Evolutionary conservation across 2,888 invertebrate species (phyloP), one percentile per base, ranked within the genome.

Genomic region (Lymantria dispar): DNA sequence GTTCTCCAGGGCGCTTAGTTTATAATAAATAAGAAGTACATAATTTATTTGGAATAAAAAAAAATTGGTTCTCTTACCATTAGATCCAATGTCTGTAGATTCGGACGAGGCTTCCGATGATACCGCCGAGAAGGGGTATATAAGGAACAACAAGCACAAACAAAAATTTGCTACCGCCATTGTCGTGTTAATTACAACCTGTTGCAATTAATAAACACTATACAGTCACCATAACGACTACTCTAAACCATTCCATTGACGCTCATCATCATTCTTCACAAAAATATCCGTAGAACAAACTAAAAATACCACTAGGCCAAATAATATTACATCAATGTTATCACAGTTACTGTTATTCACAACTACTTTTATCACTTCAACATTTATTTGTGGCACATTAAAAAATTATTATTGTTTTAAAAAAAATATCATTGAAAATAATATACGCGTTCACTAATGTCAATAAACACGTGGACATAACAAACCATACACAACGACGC

Each of bases 101-200:
- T 91, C 90, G 33, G 88, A 87, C 0, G 88, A 86, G 7, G 78
- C 67, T 41, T 87, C 88, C 60, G 82, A 80, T 49, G 78, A 79
- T 31, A 74, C 88, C 43, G 72, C 68, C 10, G 87, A 78, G 45
- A 88, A 70, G 67, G 86, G 87, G 73, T 85, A 86, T 66, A 88
- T 61, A 54, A 90, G 68, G 62, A 91, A 76, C 62, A 89, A 76
- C 57, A 89, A 72, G 69, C 82, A 89, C 71, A 90, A 68, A 78
- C 84, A 78, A 73, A 87, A 80, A 83, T 90, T 88, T 72, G 86
- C 74, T 66, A 81, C 76, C 63, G 89, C 89, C 90, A 91, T 91
- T 56, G 70, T 61, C 61, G 57, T 74, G 68, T 75, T 76, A 80
- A 83, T 83, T 81, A 76, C 59, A 72, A 73, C 72, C 76, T 81